Evolutionary conservation across 2,113 vertebrate genomes (phyloP).

Genomic region (Oceanites oceanicus): DNA sequence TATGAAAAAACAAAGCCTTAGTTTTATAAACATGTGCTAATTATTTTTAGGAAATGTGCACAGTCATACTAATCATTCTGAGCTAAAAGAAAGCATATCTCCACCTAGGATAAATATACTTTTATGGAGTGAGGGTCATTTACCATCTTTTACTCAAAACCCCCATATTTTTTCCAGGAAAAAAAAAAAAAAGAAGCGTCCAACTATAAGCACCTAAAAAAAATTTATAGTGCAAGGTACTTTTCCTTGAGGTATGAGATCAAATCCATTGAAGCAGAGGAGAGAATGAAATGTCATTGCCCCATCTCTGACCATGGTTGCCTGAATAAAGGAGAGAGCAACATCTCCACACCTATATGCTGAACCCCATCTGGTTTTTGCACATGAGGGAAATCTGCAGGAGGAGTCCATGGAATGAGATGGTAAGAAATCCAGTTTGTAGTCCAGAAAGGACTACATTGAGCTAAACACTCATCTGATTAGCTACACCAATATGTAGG

Average conservation of each 20-base stretch:
- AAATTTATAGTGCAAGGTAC: neutral
- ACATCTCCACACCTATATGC: neutral
- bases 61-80: neutral
- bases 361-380: neutral
- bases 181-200: neutral
- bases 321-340: neutral
- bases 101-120: neutral
- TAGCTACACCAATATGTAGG: neutral
- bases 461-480: neutral
- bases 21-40: neutral
- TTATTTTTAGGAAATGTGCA: neutral
- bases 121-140: neutral
- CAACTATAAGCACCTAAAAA: neutral
- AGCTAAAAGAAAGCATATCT: neutral
- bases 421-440: neutral
- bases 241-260: neutral
- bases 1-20: neutral
- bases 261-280: neutral
- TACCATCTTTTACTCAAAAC: neutral
- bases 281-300: neutral
- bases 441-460: neutral
- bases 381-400: neutral
- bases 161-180: fast-evolving
- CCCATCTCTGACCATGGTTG: fast-evolving
- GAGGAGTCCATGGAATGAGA: neutral